Percentiles rank a stretch among this genome's conserved stretches.
Evolutionary conservation across 2,888 invertebrate species (phyloP).

Genomic region (Seira ritae): DNA sequence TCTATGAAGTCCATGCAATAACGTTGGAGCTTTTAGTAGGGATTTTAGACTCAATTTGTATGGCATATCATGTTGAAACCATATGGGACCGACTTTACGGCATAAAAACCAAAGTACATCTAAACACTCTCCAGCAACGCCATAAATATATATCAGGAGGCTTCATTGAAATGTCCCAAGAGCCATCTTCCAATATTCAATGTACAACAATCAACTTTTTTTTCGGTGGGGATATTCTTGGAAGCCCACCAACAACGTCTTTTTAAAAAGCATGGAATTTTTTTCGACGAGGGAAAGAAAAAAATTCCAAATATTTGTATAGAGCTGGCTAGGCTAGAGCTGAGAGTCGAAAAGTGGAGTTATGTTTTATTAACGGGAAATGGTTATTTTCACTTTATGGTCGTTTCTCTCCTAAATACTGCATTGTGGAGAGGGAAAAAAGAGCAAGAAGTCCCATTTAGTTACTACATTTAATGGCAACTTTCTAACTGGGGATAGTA

Average conservation of each 20-base stretch:
- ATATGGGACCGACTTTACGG: conserved; percentile 41
- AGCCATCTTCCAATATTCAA: conserved; percentile 54
- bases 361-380: conserved; percentile 21
- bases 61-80: conserved; percentile 55
- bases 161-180: conserved; percentile 53
- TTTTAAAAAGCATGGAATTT: not conserved
- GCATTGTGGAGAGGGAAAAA: not conserved
- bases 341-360: not conserved
- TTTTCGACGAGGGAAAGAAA: not conserved
- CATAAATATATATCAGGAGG: conserved; percentile 17
- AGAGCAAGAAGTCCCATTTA: not conserved
- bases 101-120: conserved; percentile 22
- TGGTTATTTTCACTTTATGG: conserved; percentile 24
- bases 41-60: conserved; percentile 55
- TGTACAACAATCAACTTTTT: conserved; percentile 39
- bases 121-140: conserved; percentile 31
- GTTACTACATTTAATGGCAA: conserved; percentile 13
- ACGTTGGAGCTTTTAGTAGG: conserved; percentile 46
- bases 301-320: conserved; percentile 42
- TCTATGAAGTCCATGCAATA: conserved; percentile 50
- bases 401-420: not conserved
- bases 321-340: not conserved
- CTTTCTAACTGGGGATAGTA: conserved; percentile 18
- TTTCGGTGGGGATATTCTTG: conserved; percentile 3
- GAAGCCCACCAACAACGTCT: not conserved